Evolutionary conservation across 2,113 vertebrate species (phyloP).

Genomic region (Sturnira hondurensis): DNA sequence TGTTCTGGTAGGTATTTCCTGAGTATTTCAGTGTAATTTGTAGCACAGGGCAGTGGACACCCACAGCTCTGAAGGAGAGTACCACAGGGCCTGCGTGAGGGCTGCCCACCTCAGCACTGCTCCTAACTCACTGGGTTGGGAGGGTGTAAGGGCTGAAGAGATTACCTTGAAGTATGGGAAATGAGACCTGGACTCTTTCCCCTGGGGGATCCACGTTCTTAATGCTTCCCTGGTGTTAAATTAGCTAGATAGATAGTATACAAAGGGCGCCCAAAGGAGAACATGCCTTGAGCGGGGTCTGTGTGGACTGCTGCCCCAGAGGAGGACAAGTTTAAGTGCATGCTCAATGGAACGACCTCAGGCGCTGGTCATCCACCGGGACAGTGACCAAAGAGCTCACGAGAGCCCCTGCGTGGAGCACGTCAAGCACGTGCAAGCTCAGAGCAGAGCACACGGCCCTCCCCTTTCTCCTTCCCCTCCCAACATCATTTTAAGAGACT

Average conservation of each 20-base stretch:
- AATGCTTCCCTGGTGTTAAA: not conserved
- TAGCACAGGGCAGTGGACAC: not conserved
- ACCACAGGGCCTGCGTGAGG: not conserved
- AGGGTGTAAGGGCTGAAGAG: not conserved
- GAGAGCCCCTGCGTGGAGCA: fast-evolving
- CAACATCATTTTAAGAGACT: not conserved
- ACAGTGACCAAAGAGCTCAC: fast-evolving
- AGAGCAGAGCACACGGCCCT: fast-evolving
- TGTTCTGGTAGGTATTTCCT: not conserved
- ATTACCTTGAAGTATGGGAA: not conserved
- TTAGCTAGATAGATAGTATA: not conserved
- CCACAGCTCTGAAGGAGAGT: not conserved
- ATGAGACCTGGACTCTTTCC: not conserved
- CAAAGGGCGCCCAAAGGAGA: not conserved
- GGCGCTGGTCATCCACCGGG: not conserved
- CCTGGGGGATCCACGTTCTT: not conserved
- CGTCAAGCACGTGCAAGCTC: no score
- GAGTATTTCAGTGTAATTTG: not conserved
- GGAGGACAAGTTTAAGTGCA: not conserved
- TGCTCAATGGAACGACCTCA: not conserved
- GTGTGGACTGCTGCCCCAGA: not conserved
- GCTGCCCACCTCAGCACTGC: not conserved
- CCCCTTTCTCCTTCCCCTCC: not conserved
- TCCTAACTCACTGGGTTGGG: not conserved
- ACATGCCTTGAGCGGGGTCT: not conserved